A percentile compares a stretch with the other conserved stretches of the same genome.
Conservation (phyloP, 2,113 vertebrate genomes). For the Pelecanus crispus region DNA sequence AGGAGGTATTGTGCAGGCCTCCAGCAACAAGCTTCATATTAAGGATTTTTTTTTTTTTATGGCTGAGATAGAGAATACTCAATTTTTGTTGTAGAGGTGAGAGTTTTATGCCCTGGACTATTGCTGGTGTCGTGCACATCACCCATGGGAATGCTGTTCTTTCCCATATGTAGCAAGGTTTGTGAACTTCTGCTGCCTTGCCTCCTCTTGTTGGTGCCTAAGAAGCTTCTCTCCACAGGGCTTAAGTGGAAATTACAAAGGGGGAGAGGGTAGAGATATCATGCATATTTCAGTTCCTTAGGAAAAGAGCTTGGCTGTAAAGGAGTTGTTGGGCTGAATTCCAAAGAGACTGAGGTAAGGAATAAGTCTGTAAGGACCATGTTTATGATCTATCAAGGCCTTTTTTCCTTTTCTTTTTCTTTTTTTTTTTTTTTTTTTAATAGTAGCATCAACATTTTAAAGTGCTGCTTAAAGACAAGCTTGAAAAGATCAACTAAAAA, state of each 20-base stretch:
- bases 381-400: background rate
- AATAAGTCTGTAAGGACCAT: background rate
- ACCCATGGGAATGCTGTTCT: background rate
- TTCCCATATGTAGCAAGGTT: background rate
- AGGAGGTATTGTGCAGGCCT: background rate
- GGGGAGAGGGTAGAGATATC: background rate
- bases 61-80: background rate
- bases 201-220: background rate
- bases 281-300: background rate
- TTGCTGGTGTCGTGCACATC: background rate
- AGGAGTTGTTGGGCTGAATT: background rate
- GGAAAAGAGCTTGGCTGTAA: background rate
- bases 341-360: background rate
- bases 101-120: background rate
- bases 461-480: background rate
- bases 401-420: background rate
- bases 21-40: background rate
- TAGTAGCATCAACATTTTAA: background rate
- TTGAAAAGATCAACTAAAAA: constrained; percentile 18
- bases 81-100: background rate
- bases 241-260: background rate
- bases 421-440: background rate
- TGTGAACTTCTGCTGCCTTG: background rate
- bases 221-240: background rate
- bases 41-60: background rate